Evolutionary conservation across 2,888 invertebrate species (phyloP).

Genomic region (Sericinus montela): DNA sequence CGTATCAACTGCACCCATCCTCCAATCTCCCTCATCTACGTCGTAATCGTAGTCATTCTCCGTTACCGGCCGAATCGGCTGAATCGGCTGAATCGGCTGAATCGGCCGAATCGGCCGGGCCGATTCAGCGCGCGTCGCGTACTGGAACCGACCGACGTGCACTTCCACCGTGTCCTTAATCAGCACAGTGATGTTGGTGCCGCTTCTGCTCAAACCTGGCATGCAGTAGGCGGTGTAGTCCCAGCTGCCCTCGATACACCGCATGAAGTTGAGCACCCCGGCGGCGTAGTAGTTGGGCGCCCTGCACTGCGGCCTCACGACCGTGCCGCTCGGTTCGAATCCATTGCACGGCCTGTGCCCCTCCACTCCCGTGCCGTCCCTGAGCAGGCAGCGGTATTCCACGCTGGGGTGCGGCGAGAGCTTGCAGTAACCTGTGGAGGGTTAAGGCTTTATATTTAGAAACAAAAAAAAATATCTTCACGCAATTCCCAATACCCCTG

Average conservation of each 20-base stretch:
- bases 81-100: background rate
- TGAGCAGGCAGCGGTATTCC: constrained; percentile 37
- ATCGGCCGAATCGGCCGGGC: background rate
- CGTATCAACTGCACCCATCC: constrained; percentile 28
- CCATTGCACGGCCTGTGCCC: constrained; percentile 35
- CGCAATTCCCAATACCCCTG: too few species aligned
- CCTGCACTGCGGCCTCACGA: constrained; percentile 39
- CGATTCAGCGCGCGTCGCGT: constrained; percentile 17
- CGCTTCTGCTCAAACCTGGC: constrained; percentile 49
- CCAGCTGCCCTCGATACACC: constrained; percentile 46
- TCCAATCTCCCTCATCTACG: constrained; percentile 39
- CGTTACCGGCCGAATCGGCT: background rate
- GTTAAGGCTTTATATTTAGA: too few species aligned
- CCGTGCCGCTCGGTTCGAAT: constrained; percentile 40
- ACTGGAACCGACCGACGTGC: constrained; percentile 29
- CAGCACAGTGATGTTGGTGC: constrained; percentile 46
- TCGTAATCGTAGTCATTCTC: constrained; percentile 27
- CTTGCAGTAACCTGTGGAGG: constrained; percentile 41
- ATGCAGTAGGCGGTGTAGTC: constrained; percentile 39
- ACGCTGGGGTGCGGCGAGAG: constrained; percentile 40
- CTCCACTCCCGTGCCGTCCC: constrained; percentile 20
- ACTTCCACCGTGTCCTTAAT: constrained; percentile 43
- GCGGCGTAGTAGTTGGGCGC: constrained; percentile 46
- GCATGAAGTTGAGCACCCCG: constrained; percentile 34
- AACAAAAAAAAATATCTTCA: too few species aligned